Evolutionary conservation across 2,113 vertebrate species (phyloP), one percentile per base, ranked within the genome.

Genomic region (Rynchops niger): DNA sequence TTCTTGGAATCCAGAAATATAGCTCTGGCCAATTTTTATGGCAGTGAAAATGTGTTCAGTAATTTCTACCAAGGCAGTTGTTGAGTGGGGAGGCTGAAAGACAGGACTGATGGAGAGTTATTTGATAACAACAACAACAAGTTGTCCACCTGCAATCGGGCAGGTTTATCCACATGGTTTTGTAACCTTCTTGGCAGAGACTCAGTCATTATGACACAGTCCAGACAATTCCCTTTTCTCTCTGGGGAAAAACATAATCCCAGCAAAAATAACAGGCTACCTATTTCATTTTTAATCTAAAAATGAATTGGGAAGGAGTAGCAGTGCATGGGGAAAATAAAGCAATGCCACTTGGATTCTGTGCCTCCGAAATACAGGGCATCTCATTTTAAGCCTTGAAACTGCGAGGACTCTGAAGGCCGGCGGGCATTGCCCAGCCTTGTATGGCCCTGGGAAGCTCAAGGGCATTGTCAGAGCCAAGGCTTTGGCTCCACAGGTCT

Each of bases 1-100:
- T 98, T 98, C 97, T 97, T 98, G 96, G 97, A 98, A 98, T 98
- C 96, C 96, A 97, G 97, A 98, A 98, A 98, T 97, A 98, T 93
- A 98, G 96, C 91, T 59, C 76, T 93, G 97, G 95, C 97, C 97
- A 96, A 97, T 97, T 95, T 96, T 98, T 98, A 97, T 97, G 98
- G 97, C 97, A 98, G 97, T 62, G 65, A 88, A 97, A 97, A 97
- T 98, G 97, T 98, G 98, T 98, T 98, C 97, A 98, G 97, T 98
- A 97, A 98, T 98, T 97, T 98, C 96, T 98, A 98, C 97, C 97
- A 95, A 97, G 97, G 91, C 97, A 98, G 95, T 88, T 97, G 96
- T 93, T 93, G 90, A 97, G 93, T 85, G 86, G 77, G 63, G 79
- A 94, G 94, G 93, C 94, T 96, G 91, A 95, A 96, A 98, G 86